Evolutionary conservation across 2,888 invertebrate species (phyloP), one percentile per base, ranked within the genome.

Genomic region (Hirtodrosophila confusa): DNA sequence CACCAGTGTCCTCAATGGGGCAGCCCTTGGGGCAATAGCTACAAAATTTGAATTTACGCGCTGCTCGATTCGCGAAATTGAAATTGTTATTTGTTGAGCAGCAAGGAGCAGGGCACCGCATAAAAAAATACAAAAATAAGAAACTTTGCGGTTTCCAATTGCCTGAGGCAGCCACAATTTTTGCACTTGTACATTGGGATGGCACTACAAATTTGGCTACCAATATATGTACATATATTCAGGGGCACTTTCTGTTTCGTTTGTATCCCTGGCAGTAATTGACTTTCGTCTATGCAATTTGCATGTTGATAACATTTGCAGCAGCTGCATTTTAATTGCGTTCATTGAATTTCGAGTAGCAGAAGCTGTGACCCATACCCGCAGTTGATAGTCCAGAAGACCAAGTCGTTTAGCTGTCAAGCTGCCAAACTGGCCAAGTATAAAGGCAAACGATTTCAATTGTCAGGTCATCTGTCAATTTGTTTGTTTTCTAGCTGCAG

Each of bases 381-480:
- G 1, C 50, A 40, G 58, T 48, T 43, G 35, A 54, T 54, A 43
- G 37, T 37, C 17, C 44, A 39, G 56, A 55, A 39, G 24, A 8
- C 44, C 33, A 51, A 62, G 57, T 51, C 53, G 45, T 33, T 60
- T 60, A 40, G 54, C 47, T 69, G 63, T 39, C 47, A 31, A 47
- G 39, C 51, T 41, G 51, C 37, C 48, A 45, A 40, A 31, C 23
- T 47, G 35, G 31, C 54, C 63, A 51, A 66, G 61, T 71, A 62
- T 40, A 63, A 58, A 66, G 65, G 74, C 50, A 79, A 74, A 69
- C 73, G 66, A 82, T 86, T 86, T 80, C 86, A 86, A 86, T 86
- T 84, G 84, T 83, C 86, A 86, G 86, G 72, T 86, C 86, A 83
- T 83, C 84, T 84, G 84, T 86, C 86, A 84, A 84, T 83, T 86